These are phyloP conservation scores for Epinotia demarniana DNA, from an alignment of 2,888 invertebrate genomes.

Conservation along the genomic window DNA sequence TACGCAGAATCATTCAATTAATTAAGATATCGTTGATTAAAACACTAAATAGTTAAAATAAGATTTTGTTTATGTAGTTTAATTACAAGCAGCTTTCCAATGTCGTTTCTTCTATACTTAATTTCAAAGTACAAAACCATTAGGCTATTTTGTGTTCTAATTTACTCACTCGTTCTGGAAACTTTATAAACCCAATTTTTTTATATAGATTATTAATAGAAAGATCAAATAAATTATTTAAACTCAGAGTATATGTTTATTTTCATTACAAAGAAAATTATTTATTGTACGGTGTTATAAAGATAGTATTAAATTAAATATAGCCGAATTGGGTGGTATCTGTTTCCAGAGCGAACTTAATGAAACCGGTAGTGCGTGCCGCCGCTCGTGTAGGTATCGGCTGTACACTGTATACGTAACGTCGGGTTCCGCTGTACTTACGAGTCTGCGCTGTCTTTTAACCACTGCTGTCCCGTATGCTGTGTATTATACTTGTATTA, in stretches of 20 bases:
- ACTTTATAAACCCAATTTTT: conserved; percentile 63
- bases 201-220: conserved; percentile 65
- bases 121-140: conserved; percentile 81
- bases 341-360: conserved; percentile 57
- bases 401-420: conserved; percentile 57
- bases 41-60: conserved; percentile 60
- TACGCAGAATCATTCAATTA: conserved; percentile 51
- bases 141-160: conserved; percentile 70
- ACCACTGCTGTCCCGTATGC: conserved; percentile 74
- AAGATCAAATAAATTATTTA: conserved; percentile 77
- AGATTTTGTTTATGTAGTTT: conserved; percentile 72
- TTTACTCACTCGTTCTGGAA: conserved; percentile 68
- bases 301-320: conserved; percentile 70
- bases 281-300: conserved; percentile 67
- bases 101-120: conserved; percentile 68
- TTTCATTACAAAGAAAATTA: conserved; percentile 75
- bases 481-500: conserved; percentile 82
- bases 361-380: conserved; percentile 8
- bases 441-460: conserved; percentile 67
- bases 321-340: conserved; percentile 63
- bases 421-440: conserved; percentile 70
- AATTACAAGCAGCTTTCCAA: conserved; percentile 73
- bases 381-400: conserved; percentile 35
- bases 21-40: conserved; percentile 72
- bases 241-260: conserved; percentile 72